Conservation (phyloP, 2,888 invertebrate genomes). For the Nomada hirtipes region DNA sequence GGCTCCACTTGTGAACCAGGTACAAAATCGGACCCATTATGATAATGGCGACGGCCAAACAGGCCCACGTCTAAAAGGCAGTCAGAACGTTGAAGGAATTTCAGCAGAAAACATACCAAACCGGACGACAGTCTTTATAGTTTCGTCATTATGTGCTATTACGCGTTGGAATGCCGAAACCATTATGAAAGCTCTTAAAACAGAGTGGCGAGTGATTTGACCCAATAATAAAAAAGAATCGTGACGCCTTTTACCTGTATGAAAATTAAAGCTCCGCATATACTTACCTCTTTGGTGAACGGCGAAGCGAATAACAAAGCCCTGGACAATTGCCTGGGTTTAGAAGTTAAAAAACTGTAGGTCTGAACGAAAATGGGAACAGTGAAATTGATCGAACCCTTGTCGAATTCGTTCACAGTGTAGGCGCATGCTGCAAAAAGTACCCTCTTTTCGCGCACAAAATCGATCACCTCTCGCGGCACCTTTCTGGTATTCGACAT, state of each 20-base stretch:
- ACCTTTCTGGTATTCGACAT: constrained; percentile 78
- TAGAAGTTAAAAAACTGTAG: constrained; percentile 91
- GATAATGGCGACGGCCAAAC: constrained; percentile 90
- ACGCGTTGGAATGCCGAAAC: constrained; percentile 33
- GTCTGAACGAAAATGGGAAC: constrained; percentile 91
- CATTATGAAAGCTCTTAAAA: constrained; percentile 18
- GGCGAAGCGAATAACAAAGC: constrained; percentile 94
- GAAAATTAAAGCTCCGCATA: neutral
- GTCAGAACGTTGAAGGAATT: constrained; percentile 1
- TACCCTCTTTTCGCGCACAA: constrained; percentile 85
- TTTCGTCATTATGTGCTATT: constrained; percentile 34
- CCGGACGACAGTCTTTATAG: constrained; percentile 34
- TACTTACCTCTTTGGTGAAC: constrained; percentile 86
- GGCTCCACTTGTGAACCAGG: constrained; percentile 90
- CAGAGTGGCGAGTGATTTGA: too few species aligned
- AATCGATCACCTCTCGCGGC: constrained; percentile 84
- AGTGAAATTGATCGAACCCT: constrained; percentile 90
- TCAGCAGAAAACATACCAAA: constrained; percentile 10
- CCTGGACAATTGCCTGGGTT: constrained; percentile 92
- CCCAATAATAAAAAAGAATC: too few species aligned
- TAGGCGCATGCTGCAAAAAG: constrained; percentile 87
- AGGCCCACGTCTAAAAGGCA: constrained; percentile 91
- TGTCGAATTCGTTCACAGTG: constrained; percentile 85
- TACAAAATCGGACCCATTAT: constrained; percentile 92
- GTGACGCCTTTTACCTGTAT: neutral